These are phyloP conservation scores for Aplochiton taeniatus DNA, from an alignment of 2,797 vertebrate genomes.

Conservation along the genomic window DNA sequence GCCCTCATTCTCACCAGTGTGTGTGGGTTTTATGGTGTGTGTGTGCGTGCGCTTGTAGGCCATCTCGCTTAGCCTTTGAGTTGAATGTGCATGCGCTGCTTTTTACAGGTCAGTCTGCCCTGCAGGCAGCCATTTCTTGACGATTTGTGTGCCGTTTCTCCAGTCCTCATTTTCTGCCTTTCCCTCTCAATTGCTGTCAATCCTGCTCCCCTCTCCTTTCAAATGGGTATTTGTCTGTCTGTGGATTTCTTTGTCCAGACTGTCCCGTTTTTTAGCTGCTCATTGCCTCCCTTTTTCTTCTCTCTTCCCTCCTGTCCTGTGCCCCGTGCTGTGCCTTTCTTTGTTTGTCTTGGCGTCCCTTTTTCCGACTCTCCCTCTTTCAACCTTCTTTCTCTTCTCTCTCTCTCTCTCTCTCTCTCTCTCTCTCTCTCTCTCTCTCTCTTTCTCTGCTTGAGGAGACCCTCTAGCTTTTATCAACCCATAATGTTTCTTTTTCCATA, in stretches of 20 bases:
- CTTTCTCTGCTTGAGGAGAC: constrained; percentile 57
- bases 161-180: constrained; percentile 12
- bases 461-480: constrained; percentile 15
- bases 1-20: constrained; percentile 20
- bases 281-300: constrained; percentile 28
- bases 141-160: constrained; percentile 5
- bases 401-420: background rate
- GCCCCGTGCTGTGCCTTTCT: constrained; percentile 32
- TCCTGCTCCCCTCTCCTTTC: background rate
- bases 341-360: constrained; percentile 5
- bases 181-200: background rate
- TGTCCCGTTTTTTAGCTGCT: constrained; percentile 46
- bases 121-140: constrained; percentile 6
- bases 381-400: background rate
- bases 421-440: constrained; percentile 40
- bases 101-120: constrained; percentile 10
- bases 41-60: background rate
- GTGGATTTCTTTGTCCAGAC: constrained; percentile 36
- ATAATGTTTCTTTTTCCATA: background rate
- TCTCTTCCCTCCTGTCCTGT: constrained; percentile 12
- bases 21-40: background rate
- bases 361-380: background rate
- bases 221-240: background rate
- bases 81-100: background rate
- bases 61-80: background rate